Evolutionary conservation across 1,140 invertebrate species (phyloP).

Genomic region (Paralvinella palmiformis): DNA sequence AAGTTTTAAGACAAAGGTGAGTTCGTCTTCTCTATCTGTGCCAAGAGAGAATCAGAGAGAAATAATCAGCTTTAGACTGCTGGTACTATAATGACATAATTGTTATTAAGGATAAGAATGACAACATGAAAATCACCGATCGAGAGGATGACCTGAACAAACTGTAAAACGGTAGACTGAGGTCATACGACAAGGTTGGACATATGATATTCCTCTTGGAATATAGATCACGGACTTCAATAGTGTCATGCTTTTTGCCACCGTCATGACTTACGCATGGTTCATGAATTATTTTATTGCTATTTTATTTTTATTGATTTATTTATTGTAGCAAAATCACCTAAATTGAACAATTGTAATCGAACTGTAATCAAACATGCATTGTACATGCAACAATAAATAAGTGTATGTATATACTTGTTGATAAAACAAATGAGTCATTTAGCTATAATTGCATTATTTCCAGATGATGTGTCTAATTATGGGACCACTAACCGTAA

Average conservation of each 20-base stretch:
- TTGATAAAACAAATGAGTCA: neutral
- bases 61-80: neutral
- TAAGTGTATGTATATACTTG: neutral
- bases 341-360: neutral
- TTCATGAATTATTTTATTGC: no score
- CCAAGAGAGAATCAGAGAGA: neutral
- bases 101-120: neutral
- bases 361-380: neutral
- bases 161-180: neutral
- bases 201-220: no score
- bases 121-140: neutral
- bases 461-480: neutral
- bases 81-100: neutral
- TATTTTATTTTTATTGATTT: no score
- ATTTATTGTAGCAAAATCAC: neutral
- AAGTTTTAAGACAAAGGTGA: neutral
- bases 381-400: neutral
- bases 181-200: neutral
- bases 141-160: neutral
- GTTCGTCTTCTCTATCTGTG: neutral
- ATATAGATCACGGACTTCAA: no score
- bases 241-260: no score
- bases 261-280: no score
- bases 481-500: neutral
- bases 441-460: neutral